phyloP scores from a whole-genome alignment of 2,888 invertebrate genomes.

The Heliconius ethilla region DNA sequence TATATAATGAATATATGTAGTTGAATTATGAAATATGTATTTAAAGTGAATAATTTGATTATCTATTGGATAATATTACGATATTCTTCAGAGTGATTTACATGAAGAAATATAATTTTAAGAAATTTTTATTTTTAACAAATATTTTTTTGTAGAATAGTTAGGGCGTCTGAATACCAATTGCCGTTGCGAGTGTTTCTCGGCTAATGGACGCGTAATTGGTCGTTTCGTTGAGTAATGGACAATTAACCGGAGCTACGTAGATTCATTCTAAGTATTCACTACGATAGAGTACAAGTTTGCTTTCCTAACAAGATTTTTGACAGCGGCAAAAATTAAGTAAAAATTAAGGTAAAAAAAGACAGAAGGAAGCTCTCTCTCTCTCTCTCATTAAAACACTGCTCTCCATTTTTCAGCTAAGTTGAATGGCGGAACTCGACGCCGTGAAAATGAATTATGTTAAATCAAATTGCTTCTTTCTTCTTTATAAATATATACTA shows the following conservation, averaged over 20 bases:
- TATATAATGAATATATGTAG: too few species aligned
- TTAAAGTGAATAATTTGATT: background rate
- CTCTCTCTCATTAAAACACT: too few species aligned
- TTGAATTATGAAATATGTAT: too few species aligned
- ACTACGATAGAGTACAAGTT: constrained; percentile 41
- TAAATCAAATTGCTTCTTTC: too few species aligned
- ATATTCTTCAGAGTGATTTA: background rate
- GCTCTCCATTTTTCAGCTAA: too few species aligned
- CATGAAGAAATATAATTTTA: background rate
- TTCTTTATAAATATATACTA: too few species aligned
- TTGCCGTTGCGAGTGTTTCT: constrained; percentile 43
- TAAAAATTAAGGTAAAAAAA: too few species aligned
- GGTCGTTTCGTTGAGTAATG: constrained; percentile 78
- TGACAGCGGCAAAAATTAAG: constrained; percentile 16
- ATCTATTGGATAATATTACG: background rate
- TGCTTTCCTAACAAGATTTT: constrained; percentile 29
- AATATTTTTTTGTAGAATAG: background rate
- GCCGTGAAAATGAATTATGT: too few species aligned
- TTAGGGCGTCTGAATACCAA: constrained; percentile 28
- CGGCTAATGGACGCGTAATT: constrained; percentile 76
- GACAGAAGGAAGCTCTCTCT: too few species aligned
- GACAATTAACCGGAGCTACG: constrained; percentile 66
- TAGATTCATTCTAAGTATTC: constrained; percentile 48
- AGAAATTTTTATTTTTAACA: background rate
- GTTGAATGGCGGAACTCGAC: too few species aligned